These are phyloP conservation scores for Trematocara marginatum DNA, from an alignment of 2,113 vertebrate species.

Conservation along the genomic window DNA sequence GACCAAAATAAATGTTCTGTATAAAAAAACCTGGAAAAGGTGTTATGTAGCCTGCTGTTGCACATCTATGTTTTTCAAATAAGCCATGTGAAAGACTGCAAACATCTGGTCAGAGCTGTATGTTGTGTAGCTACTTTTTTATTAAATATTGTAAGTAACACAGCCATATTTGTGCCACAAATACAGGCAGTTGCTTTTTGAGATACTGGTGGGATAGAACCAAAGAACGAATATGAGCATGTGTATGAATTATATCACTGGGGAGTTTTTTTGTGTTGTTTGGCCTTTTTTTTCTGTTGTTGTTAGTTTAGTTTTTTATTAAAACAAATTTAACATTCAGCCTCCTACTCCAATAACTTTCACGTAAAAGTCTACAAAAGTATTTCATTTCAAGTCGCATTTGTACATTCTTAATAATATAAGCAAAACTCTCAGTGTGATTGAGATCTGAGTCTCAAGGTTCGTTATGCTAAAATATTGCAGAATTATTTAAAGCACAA, in stretches of 20 bases:
- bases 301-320: neutral
- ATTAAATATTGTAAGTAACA: neutral
- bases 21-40: neutral
- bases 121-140: neutral
- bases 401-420: neutral
- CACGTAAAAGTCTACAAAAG: neutral
- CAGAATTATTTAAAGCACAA: neutral
- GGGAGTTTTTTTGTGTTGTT: neutral
- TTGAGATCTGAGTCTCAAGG: neutral
- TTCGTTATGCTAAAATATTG: conserved; percentile 11
- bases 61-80: neutral
- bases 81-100: neutral
- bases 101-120: neutral
- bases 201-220: neutral
- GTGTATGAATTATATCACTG: neutral
- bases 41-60: neutral
- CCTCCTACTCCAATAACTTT: neutral
- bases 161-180: neutral
- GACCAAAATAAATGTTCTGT: neutral
- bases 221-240: neutral
- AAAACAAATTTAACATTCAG: neutral
- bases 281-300: neutral
- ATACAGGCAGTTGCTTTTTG: neutral
- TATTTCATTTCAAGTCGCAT: neutral
- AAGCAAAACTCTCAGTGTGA: neutral